These are phyloP conservation scores for Rotaria macrura DNA, from an alignment of 2,888 invertebrate genomes.

Conservation along the genomic window DNA sequence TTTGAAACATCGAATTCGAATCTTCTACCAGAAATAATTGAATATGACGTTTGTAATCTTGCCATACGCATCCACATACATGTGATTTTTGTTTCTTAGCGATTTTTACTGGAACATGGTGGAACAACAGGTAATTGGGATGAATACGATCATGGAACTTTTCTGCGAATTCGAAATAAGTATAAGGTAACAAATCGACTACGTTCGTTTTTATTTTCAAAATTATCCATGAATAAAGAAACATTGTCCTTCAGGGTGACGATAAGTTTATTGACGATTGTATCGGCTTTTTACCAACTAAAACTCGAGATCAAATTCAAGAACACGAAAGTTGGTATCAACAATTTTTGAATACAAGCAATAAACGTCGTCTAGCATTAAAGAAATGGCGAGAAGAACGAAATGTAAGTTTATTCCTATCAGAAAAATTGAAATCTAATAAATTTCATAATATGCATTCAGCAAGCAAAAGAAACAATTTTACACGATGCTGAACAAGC, in stretches of 20 bases:
- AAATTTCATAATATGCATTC: neutral
- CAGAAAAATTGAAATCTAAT: neutral
- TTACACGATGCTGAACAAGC: neutral
- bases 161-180: slow-evolving; percentile 44
- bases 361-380: slow-evolving; percentile 47
- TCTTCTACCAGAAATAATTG: slow-evolving; percentile 46
- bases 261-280: slow-evolving; percentile 43
- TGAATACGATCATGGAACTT: slow-evolving; percentile 48
- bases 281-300: slow-evolving; percentile 41
- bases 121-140: slow-evolving; percentile 49
- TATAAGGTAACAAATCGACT: no score
- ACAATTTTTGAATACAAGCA: slow-evolving; percentile 43
- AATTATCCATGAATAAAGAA: no score
- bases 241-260: slow-evolving; percentile 39
- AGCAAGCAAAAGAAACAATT: neutral
- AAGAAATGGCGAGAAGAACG: slow-evolving; percentile 45
- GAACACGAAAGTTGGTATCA: slow-evolving; percentile 48
- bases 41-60: slow-evolving; percentile 42
- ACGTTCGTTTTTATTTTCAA: no score
- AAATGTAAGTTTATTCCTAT: slow-evolving; percentile 43
- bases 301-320: slow-evolving; percentile 43
- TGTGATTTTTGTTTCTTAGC: slow-evolving; percentile 38
- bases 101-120: slow-evolving; percentile 46
- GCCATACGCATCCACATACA: no score
- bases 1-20: slow-evolving; percentile 43